Conservation (phyloP, 2,797 vertebrate genomes). For the Acanthis flammea region DNA sequence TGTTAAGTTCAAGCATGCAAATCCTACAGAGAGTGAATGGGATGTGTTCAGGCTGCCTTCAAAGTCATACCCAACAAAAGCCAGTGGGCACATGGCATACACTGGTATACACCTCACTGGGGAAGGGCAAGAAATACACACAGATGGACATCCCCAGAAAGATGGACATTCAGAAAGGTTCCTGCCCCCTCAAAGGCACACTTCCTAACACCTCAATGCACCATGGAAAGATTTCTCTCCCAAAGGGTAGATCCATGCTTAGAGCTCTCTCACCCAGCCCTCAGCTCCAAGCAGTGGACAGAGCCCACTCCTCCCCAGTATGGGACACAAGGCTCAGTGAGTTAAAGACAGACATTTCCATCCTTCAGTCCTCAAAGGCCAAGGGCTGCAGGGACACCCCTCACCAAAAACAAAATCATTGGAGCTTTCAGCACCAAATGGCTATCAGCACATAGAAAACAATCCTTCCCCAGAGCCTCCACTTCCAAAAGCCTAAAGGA, state of each 20-base stretch:
- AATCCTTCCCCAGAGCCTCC: constrained; percentile 17
- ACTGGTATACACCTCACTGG: too few species aligned
- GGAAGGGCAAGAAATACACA: not conserved
- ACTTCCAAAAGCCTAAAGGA: constrained; percentile 4
- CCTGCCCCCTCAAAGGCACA: not conserved
- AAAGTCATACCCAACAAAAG: not conserved
- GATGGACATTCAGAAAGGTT: fast-evolving
- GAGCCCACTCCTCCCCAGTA: not conserved
- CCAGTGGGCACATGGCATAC: not conserved
- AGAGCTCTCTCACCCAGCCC: not conserved
- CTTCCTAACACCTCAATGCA: not conserved
- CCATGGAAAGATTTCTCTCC: not conserved
- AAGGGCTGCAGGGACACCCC: not conserved
- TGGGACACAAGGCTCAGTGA: not conserved
- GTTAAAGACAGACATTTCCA: not conserved
- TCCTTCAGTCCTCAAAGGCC: not conserved
- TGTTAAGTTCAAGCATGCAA: not conserved
- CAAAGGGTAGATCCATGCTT: not conserved
- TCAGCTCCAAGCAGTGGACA: not conserved
- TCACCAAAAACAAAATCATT: not conserved
- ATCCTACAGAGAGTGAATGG: not conserved
- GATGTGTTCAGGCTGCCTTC: not conserved
- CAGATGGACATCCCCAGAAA: not conserved
- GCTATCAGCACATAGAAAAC: not conserved
- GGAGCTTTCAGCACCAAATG: constrained; percentile 25